These are phyloP conservation scores for Triops cancriformis DNA, from an alignment of 1,140 invertebrate genomes.

Conservation along the genomic window DNA sequence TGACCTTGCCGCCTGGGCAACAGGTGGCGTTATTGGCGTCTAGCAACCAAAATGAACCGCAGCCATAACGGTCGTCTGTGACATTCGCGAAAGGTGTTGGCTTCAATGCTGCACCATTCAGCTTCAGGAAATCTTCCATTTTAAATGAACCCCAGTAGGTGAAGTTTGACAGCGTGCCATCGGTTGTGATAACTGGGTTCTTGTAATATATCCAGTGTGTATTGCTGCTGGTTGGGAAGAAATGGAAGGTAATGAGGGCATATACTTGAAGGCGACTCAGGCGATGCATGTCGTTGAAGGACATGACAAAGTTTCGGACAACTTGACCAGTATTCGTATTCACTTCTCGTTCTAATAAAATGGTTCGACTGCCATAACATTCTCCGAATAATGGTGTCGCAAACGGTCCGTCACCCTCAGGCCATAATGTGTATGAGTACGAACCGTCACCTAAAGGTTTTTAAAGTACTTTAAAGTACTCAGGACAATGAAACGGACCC, in stretches of 20 bases:
- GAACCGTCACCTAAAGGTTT: no score
- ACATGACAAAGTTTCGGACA: neutral
- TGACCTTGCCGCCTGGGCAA: neutral
- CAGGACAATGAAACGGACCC: no score
- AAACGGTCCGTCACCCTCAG: neutral
- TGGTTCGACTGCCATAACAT: neutral
- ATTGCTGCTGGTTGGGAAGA: neutral
- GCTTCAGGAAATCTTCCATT: neutral
- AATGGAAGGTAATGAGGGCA: neutral
- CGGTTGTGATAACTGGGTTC: neutral
- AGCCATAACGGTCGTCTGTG: neutral
- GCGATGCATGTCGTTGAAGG: neutral
- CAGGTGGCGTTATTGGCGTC: neutral
- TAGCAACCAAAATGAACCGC: neutral
- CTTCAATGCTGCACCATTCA: neutral
- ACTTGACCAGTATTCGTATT: neutral
- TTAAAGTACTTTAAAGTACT: no score
- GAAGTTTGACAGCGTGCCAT: neutral
- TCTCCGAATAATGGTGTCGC: neutral
- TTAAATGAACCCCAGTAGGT: neutral
- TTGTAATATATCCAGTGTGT: neutral
- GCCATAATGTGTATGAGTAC: neutral
- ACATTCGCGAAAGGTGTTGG: neutral
- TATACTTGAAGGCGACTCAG: neutral
- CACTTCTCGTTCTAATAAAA: neutral